Evolutionary conservation across 1,140 invertebrate genomes (phyloP).

Genomic region (Listronotus bonariensis): DNA sequence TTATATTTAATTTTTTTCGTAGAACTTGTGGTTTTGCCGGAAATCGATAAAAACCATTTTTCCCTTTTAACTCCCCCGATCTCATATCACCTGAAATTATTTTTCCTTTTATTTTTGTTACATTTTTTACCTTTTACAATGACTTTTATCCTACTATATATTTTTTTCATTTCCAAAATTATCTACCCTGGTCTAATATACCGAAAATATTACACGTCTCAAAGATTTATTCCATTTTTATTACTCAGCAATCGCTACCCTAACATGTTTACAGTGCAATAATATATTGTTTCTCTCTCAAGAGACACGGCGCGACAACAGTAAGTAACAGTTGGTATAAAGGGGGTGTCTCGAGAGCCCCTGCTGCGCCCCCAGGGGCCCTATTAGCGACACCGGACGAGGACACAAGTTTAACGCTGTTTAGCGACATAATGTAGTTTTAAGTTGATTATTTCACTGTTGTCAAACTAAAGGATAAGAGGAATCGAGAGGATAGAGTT

Average conservation of each 20-base stretch:
- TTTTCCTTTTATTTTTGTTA: too few relatives aligned
- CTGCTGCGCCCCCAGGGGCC: constrained; percentile 28
- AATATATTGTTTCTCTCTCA: constrained; percentile 28
- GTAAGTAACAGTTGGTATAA: constrained; percentile 29
- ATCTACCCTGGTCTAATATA: too few relatives aligned
- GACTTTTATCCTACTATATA: too few relatives aligned
- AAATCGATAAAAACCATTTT: too few relatives aligned
- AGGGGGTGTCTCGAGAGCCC: constrained; percentile 14
- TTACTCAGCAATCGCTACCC: neutral
- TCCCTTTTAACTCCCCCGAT: too few relatives aligned
- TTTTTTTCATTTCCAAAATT: too few relatives aligned
- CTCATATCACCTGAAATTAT: too few relatives aligned
- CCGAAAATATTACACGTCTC: neutral
- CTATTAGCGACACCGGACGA: constrained; percentile 39
- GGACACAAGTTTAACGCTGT: constrained; percentile 32
- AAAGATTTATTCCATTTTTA: neutral
- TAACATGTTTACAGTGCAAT: constrained; percentile 30
- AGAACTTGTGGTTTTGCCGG: too few relatives aligned
- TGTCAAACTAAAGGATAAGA: constrained; percentile 21
- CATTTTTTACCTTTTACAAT: too few relatives aligned
- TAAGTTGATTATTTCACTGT: constrained; percentile 24
- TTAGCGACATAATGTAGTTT: constrained; percentile 35
- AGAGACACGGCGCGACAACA: constrained; percentile 15
- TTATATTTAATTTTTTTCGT: too few relatives aligned
- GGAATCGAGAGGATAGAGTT: constrained; percentile 22